Evolutionary conservation across 2,797 vertebrate genomes (phyloP).

Genomic region (Alectoris magna): DNA sequence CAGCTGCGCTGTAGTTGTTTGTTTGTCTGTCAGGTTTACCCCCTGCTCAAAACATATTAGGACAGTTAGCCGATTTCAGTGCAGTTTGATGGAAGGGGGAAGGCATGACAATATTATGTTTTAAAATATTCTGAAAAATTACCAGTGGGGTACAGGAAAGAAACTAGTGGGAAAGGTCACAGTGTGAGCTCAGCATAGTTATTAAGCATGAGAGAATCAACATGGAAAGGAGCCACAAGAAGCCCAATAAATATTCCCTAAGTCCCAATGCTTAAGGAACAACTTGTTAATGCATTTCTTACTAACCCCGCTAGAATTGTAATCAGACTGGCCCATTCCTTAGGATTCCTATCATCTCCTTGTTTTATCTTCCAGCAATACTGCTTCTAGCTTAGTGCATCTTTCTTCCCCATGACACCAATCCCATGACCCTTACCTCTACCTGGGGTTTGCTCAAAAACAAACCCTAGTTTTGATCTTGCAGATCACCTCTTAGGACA

Average conservation of each 20-base stretch:
- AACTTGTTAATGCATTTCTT: slow-evolving; percentile 1
- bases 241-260: slow-evolving; percentile 26
- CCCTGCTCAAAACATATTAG: background rate
- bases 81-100: background rate
- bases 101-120: background rate
- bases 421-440: background rate
- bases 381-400: background rate
- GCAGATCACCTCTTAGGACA: background rate
- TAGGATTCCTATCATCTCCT: background rate
- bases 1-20: slow-evolving; percentile 61
- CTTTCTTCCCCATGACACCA: background rate
- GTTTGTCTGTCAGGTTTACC: slow-evolving; percentile 35
- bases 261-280: slow-evolving; percentile 6
- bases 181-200: background rate
- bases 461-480: background rate
- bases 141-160: background rate
- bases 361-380: background rate
- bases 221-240: slow-evolving; percentile 35
- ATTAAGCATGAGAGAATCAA: background rate
- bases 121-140: slow-evolving; percentile 10
- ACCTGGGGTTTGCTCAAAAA: background rate
- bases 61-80: background rate
- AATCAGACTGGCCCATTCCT: background rate
- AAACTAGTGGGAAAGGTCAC: background rate
- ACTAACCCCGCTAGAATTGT: background rate